Evolutionary conservation across 2,888 invertebrate genomes (phyloP), one percentile per base, ranked within the genome.

Genomic region (Drosophila acutilabella): DNA sequence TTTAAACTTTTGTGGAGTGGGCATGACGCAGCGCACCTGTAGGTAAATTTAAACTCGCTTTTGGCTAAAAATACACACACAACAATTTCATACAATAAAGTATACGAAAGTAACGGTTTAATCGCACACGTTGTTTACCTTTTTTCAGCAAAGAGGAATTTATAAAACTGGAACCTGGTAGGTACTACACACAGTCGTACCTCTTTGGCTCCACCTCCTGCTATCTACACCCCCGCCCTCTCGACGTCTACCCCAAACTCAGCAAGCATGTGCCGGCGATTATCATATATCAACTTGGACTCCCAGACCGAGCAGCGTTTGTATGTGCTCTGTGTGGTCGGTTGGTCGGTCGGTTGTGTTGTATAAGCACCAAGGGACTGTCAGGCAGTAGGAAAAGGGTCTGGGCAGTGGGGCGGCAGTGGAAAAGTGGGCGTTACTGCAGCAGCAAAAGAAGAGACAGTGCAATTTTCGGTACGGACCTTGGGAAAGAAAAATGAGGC

Each of bases 221-320:
- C 0, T 18, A 14, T 13, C 26, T 13, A 20, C 30, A 6, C 30
- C 30, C 30, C 8, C 30, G 8, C 8, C 30, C 30, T 30, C 1
- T 1, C 0, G 4, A 7, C 14, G 0, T n/a, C 33, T 11, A 40
- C 8, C 52, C 52, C 5, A 6, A 38, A 53, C 23, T 38, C 47
- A 14, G 42, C 41, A 52, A 70, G 60, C 78, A 71, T 71, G 75
- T 70, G 68, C 78, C 72, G 60, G 54, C 64, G 68, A 81, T 81
- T 81, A 81, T 76, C 85, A 73, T 81, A 76, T 72, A 81, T 81
- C 82, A 81, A 69, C 44, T 65, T 65, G 74, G 56, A 67, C 59
- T 58, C 65, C 13, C 75, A 61, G 54, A 44, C 45, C 45, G 40
- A 36, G 36, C 48, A 30, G 38, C 16, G 23, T 26, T 26, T 61